Conservation (phyloP, 2,888 invertebrate species). For the Drosophila subquinaria region DNA sequence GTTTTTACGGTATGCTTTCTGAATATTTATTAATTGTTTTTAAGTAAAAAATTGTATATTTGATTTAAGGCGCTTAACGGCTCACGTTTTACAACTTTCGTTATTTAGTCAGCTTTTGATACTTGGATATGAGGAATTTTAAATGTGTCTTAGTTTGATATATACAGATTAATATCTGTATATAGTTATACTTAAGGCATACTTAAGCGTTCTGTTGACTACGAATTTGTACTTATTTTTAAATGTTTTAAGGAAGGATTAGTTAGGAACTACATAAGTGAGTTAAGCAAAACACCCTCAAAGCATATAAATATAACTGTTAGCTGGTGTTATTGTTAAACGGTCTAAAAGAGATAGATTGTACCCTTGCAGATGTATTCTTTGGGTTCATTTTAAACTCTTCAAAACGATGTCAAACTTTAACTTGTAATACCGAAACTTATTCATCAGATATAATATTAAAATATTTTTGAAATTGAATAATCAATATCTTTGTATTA, state of each 20-base stretch:
- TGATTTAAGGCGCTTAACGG: slow-evolving; percentile 38
- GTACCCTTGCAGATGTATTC: slow-evolving; percentile 36
- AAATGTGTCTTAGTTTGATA: slow-evolving; percentile 28
- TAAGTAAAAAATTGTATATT: slow-evolving; percentile 23
- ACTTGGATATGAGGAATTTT: slow-evolving; percentile 83
- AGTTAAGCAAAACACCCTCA: slow-evolving; percentile 43
- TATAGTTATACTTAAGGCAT: slow-evolving; percentile 37
- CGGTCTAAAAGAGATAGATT: neutral
- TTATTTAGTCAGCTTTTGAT: slow-evolving; percentile 82
- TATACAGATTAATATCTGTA: slow-evolving; percentile 35
- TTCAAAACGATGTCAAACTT: neutral
- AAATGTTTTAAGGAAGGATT: neutral
- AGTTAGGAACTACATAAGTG: slow-evolving; percentile 24
- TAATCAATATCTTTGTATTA: neutral
- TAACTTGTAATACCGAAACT: neutral
- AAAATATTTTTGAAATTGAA: neutral
- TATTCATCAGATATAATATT: neutral
- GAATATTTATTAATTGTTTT: slow-evolving; percentile 53
- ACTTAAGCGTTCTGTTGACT: slow-evolving; percentile 26
- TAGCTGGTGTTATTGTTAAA: neutral
- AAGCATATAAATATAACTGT: slow-evolving; percentile 21
- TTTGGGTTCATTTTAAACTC: neutral
- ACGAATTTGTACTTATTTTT: slow-evolving; percentile 28
- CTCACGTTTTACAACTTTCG: slow-evolving; percentile 39
- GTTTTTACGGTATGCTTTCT: slow-evolving; percentile 61